Percentiles rank a stretch among this genome's conserved stretches.
These are phyloP conservation scores for Epirrita christyi DNA, from an alignment of 2,888 invertebrate species.

Conservation along the genomic window DNA sequence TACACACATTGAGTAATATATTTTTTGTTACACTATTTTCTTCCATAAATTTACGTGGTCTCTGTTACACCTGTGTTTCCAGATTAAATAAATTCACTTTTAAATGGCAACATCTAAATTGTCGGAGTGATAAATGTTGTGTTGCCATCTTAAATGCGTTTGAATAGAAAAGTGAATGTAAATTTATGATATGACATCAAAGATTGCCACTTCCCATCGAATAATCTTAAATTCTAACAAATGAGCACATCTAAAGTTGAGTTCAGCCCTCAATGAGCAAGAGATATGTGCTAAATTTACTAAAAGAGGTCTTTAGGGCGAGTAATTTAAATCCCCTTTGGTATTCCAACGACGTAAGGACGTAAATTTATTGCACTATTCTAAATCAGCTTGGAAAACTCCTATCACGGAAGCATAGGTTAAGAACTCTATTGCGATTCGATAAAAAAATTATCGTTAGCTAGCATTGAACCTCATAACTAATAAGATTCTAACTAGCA, in stretches of 20 bases:
- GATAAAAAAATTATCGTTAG: slow-evolving; percentile 22
- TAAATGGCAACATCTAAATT: slow-evolving; percentile 35
- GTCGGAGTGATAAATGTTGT: slow-evolving; percentile 27
- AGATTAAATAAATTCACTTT: slow-evolving; percentile 46
- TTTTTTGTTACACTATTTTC: slow-evolving; percentile 49
- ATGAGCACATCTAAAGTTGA: slow-evolving; percentile 36
- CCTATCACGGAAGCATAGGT: slow-evolving; percentile 23
- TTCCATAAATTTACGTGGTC: slow-evolving; percentile 62
- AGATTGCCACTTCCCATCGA: slow-evolving; percentile 54
- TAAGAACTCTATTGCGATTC: slow-evolving; percentile 11
- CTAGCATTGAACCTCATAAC: slow-evolving; percentile 9
- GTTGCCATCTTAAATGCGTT: slow-evolving; percentile 43
- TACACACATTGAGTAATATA: slow-evolving; percentile 63
- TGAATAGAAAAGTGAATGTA: slow-evolving; percentile 44
- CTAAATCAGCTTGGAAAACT: slow-evolving; percentile 19
- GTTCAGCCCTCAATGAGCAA: slow-evolving; percentile 29
- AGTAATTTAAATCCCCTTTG: slow-evolving; percentile 15
- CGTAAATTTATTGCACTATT: slow-evolving; percentile 22
- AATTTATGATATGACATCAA: slow-evolving; percentile 53
- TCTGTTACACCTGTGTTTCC: slow-evolving; percentile 68
- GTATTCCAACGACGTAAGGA: slow-evolving; percentile 13
- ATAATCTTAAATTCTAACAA: slow-evolving; percentile 28
- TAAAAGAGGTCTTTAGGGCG: slow-evolving; percentile 6
- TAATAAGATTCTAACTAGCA: slow-evolving; percentile 5
- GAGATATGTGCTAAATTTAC: slow-evolving; percentile 30